phyloP scores from a whole-genome alignment of 2,113 vertebrate genomes.

The Vidua chalybeata region DNA sequence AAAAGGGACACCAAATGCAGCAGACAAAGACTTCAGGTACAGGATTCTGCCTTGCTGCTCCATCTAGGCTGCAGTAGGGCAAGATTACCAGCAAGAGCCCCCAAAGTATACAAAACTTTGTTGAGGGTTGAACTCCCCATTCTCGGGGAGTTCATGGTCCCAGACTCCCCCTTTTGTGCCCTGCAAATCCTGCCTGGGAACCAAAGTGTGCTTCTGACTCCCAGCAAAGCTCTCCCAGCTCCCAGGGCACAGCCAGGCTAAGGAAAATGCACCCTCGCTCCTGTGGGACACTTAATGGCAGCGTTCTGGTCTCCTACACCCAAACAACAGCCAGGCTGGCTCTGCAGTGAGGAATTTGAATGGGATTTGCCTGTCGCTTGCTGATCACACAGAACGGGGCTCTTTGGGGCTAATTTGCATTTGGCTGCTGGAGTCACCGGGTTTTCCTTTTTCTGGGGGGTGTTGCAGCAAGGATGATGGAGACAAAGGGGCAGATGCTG shows the following conservation, averaged over 20 bases:
- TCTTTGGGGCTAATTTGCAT: conserved; percentile 39
- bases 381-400: not conserved
- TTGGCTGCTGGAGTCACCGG: not conserved
- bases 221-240: not conserved
- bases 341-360: not conserved
- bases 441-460: not conserved
- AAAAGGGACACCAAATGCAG: not conserved
- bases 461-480: not conserved
- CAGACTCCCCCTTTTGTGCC: not conserved
- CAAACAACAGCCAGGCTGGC: not conserved
- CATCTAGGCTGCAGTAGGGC: not conserved
- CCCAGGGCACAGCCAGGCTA: not conserved
- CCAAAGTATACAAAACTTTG: not conserved
- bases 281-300: not conserved
- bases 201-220: accelerated
- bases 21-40: not conserved
- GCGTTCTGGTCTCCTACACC: conserved; percentile 25
- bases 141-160: not conserved
- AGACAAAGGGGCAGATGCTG: conserved; percentile 47
- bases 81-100: not conserved
- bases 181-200: not conserved
- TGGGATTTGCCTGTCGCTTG: not conserved
- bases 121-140: accelerated
- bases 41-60: not conserved
- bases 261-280: not conserved